Base-by-base conservation (phyloP, 1,140 invertebrate genomes). In the Arctopsyche grandis region DNA sequence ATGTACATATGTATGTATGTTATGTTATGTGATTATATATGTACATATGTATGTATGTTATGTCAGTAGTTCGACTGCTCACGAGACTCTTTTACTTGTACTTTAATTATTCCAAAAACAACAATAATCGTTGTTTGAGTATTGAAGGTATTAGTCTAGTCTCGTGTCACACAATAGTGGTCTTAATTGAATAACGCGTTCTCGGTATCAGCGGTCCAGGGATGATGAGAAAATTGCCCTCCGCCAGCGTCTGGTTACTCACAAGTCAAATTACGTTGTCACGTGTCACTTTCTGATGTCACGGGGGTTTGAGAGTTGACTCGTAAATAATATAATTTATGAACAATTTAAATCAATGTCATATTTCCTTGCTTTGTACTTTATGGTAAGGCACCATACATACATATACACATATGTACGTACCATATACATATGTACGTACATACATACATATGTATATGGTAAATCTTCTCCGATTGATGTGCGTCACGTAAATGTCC, bases 161-260 rank as follows among this genome's bases (percentile, higher is more conserved):
- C n/a, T n/a, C n/a, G n/a, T n/a, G n/a, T n/a, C n/a, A 10, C 22
- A 29, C 22, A 69, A 69, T 69, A 24, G n/a, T 69, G 29, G 21
- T 21, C 38, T 21, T 44, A 69, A 69, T 69, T 69, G 66, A 44
- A 69, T 69, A 69, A 69, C 66, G 38, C 38, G 66, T 69, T 69
- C 66, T 69, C 66, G 26, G 66, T 69, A 69, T n/a, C n/a, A n/a
- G 5, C 26, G 9, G 9, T 63, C 14, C 26, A 69, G 10, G 9
- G 66, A 44, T 69, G 66, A 69, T 69, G 12, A 21, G 66, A 69
- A 69, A 69, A 69, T 69, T 69, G 29, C 66, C n/a, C 21, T 29
- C 7, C 19, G 19, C 16, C 5, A 7, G 12, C 12, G n/a, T 16
- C 7, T 21, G 3, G 66, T 69, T 43, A 29, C 16, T 43, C 26